Evolutionary conservation across 2,888 invertebrate species (phyloP).

Genomic region (Apodemia hepburni): DNA sequence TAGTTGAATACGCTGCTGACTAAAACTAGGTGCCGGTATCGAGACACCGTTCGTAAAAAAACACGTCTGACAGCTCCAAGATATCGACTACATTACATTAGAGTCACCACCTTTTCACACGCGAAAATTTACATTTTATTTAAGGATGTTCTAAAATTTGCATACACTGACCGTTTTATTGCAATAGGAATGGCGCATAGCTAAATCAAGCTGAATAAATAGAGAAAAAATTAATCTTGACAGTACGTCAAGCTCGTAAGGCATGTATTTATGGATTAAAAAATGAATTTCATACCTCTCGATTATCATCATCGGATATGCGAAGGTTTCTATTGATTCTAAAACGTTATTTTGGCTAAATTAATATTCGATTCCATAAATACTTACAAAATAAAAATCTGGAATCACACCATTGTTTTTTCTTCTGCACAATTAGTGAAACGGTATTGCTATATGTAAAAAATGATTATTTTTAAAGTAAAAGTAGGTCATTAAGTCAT

Average conservation of each 20-base stretch:
- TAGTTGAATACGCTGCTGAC: slow-evolving; percentile 46
- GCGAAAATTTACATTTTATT: slow-evolving; percentile 47
- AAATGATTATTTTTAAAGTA: slow-evolving; percentile 39
- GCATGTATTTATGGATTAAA: slow-evolving; percentile 40
- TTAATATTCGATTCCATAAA: slow-evolving; percentile 74
- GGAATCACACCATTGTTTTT: slow-evolving; percentile 81
- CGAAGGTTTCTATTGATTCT: slow-evolving; percentile 50
- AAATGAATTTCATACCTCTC: slow-evolving; percentile 51
- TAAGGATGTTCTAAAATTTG: slow-evolving; percentile 56
- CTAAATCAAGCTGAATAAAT: slow-evolving; percentile 73
- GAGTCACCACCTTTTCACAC: slow-evolving; percentile 49
- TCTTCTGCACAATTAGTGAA: slow-evolving; percentile 75
- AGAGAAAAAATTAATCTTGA: slow-evolving; percentile 70
- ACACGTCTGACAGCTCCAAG: slow-evolving; percentile 39
- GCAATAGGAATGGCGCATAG: slow-evolving; percentile 76
- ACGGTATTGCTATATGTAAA: slow-evolving; percentile 60
- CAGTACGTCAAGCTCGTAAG: slow-evolving; percentile 64
- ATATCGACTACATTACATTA: slow-evolving; percentile 38
- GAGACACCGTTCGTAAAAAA: slow-evolving; percentile 45
- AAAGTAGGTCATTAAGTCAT: slow-evolving; percentile 50
- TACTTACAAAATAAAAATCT: slow-evolving; percentile 80
- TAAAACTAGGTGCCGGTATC: slow-evolving; percentile 60
- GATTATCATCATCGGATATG: slow-evolving; percentile 45
- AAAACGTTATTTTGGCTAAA: slow-evolving; percentile 58
- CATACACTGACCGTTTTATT: slow-evolving; percentile 61